Percentiles rank a stretch among this genome's conserved stretches.
Evolutionary conservation across 1,140 invertebrate species (phyloP).

Genomic region (Scaptodrosophila lebanonensis): DNA sequence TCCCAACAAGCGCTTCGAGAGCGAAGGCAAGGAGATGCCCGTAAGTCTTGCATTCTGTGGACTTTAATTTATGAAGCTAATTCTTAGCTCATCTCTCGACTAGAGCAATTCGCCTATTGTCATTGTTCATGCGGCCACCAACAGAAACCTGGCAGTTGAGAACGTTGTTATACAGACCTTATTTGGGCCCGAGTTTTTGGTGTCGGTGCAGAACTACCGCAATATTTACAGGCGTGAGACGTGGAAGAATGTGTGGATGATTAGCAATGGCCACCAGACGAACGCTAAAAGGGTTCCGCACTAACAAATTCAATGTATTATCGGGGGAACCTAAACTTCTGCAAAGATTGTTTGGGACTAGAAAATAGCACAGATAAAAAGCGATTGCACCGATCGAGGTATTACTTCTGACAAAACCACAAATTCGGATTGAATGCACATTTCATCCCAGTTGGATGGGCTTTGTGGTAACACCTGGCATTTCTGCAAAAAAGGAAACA

Average conservation of each 20-base stretch:
- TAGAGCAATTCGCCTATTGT: conserved; percentile 42
- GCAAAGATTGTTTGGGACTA: too few species aligned
- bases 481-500: too few species aligned
- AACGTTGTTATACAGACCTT: conserved; percentile 39
- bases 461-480: too few species aligned
- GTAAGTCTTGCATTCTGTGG: conserved; percentile 28
- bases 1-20: conserved; percentile 34
- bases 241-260: conserved; percentile 37
- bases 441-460: too few species aligned
- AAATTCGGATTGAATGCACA: too few species aligned
- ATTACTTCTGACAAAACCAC: too few species aligned
- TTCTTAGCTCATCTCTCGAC: neutral
- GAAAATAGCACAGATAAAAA: too few species aligned
- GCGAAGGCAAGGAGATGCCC: conserved; percentile 34
- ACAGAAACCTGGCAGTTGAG: conserved; percentile 48
- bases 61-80: neutral
- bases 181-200: conserved; percentile 48
- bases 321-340: too few species aligned
- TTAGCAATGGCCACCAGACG: conserved; percentile 17
- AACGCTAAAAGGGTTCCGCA: too few species aligned
- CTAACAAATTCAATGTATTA: too few species aligned
- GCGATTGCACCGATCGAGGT: too few species aligned
- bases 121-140: conserved; percentile 45
- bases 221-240: conserved; percentile 38
- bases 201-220: conserved; percentile 49